Evolutionary conservation across 2,888 invertebrate species (phyloP).

Genomic region (Serripes groenlandicus): DNA sequence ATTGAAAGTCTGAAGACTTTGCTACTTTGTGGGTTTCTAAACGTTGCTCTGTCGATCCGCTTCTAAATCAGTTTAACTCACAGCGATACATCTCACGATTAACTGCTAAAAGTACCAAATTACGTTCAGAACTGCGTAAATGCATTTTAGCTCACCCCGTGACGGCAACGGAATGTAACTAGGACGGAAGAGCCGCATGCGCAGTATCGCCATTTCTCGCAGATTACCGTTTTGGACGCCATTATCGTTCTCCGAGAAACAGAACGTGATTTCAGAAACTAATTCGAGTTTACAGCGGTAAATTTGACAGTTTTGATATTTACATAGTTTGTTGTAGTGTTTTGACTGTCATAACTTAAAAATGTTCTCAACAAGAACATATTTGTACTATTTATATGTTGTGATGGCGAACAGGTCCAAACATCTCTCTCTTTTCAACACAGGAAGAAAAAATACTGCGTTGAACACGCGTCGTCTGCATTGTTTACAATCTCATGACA

Average conservation of each 20-base stretch:
- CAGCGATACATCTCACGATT: no score
- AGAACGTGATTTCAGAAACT: conserved; percentile 82
- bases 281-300: conserved; percentile 71
- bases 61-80: no score
- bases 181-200: conserved; percentile 71
- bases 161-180: no score
- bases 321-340: neutral
- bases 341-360: neutral
- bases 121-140: no score
- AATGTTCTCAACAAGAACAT: neutral
- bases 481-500: no score
- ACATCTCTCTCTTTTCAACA: neutral
- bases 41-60: no score
- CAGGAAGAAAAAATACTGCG: neutral
- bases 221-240: conserved; percentile 84
- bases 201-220: conserved; percentile 84
- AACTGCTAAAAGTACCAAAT: no score
- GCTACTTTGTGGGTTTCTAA: no score
- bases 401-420: neutral
- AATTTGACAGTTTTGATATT: conserved; percentile 34
- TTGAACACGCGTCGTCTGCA: conserved; percentile 13
- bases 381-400: neutral
- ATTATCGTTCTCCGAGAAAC: conserved; percentile 84
- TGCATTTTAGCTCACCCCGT: no score
- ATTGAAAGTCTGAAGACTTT: no score